Evolutionary conservation across 1,140 invertebrate genomes (phyloP), one percentile per base, ranked within the genome.

Genomic region (Apis florea): DNA sequence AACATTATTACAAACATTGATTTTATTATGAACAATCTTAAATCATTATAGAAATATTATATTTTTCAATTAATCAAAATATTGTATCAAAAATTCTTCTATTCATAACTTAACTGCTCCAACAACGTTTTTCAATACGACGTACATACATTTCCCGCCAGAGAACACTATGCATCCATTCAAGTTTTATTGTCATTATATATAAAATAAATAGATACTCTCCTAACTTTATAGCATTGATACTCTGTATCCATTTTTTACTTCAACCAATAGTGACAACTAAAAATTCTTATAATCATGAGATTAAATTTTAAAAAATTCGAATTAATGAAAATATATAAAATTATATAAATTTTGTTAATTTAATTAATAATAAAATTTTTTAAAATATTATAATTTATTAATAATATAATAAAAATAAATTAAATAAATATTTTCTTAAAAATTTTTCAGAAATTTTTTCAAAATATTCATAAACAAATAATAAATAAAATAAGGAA

Each of bases 131-230:
- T 17, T 40, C 5, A 8, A 8, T 63, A 47, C 9, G 12, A 8
- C 1, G 6, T 1, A 9, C 54, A 24, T 11, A 21, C 26, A 12
- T 63, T 83, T 82, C 83, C 79, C 83, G 83, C 83, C 83, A 82
- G 47, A 40, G 11, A 67, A 21, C 8, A 47, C 17, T 47, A 11
- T 9, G 9, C n/a, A 61, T 13, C 21, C 26, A 47, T 24, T 69
- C n/a, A n/a, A 47, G 31, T 58, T 53, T 51, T 3, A 24, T 11
- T 10, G 49, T 24, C 61, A 66, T 31, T 54, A 6, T 24, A n/a
- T 21, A 59, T 19, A 1, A 17, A 10, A n/a, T 15, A 61, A 9
- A 51, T 31, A n/a, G 59, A 64, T 1, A 5, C 0, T 10, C 53
- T 2, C 8, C 9, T 54, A 21, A 21, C 21, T 31, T 54, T 21